Evolutionary conservation across 2,113 vertebrate species (phyloP).

Genomic region (Engraulis encrasicolus): DNA sequence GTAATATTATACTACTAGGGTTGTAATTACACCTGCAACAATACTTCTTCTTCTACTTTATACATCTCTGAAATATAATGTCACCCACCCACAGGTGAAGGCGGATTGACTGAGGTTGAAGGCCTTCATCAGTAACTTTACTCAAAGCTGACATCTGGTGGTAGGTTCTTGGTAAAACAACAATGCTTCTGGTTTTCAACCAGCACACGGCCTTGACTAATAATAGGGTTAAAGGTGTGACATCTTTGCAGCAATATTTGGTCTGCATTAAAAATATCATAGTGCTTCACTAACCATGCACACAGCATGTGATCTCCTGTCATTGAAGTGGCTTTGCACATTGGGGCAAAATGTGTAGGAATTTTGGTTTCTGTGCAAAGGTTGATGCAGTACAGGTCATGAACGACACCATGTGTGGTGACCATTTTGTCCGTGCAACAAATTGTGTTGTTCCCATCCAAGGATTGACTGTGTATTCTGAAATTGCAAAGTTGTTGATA

Average conservation of each 20-base stretch:
- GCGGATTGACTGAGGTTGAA: not conserved
- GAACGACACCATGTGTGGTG: not conserved
- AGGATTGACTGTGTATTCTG: not conserved
- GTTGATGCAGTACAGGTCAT: not conserved
- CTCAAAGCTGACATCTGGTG: slow-evolving; percentile 3
- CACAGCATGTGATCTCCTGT: not conserved
- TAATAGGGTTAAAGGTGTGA: not conserved
- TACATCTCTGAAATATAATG: too few species aligned
- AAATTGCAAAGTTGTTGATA: not conserved
- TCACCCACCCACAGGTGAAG: not conserved
- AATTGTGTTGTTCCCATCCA: not conserved
- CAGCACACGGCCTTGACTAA: not conserved
- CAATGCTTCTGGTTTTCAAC: not conserved
- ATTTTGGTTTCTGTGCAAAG: not conserved
- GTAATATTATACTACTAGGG: too few species aligned
- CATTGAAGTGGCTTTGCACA: not conserved
- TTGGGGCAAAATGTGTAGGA: not conserved
- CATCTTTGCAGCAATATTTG: not conserved
- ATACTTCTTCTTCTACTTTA: too few species aligned
- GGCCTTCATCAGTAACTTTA: not conserved
- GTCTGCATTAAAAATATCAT: not conserved
- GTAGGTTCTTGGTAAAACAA: not conserved
- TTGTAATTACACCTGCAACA: too few species aligned
- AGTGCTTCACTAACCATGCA: not conserved
- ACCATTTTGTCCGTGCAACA: not conserved